Evolutionary conservation across 2,113 vertebrate species (phyloP), one percentile per base, ranked within the genome.

Genomic region (Dicentrarchus labrax): DNA sequence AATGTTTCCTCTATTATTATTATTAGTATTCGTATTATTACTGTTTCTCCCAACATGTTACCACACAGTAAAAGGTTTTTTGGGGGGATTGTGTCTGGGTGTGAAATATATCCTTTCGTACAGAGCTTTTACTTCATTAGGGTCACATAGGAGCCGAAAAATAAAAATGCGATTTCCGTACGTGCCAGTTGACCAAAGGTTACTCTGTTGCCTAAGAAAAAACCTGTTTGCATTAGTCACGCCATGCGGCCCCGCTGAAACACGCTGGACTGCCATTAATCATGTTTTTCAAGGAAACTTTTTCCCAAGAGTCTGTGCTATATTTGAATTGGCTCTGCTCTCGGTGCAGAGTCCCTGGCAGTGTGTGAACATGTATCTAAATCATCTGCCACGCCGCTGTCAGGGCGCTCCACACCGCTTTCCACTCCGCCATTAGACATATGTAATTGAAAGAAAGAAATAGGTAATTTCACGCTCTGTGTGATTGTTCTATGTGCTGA

Each of bases 251-350:
- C 75, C 61, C 50, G 66, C 78, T 86, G 82, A 87, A 92, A 88
- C 86, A 77, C 41, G 80, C 83, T 38, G 83, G 83, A 67, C 78
- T 21, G 85, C 82, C 87, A 90, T 90, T 88, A 91, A 93, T 92
- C 91, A 90, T 81, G 86, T 81, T 90, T 92, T 89, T 91, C 89
- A 84, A 87, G 86, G 89, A 93, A 92, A 89, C 80, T 78, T 92
- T 85, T 83, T 84, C 91, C 91, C 89, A 71, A 68, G 86, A 92
- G 87, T 77, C 85, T 71, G 90, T 86, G 93, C 90, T 92, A 94
- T 94, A 92, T 94, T 95, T 94, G 87, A 90, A 88, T 91, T 94
- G 92, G 93, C 92, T 85, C 64, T 62, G 36, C 75, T 86, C 80
- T 79, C 39, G 47, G 85, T 61, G 80, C 83, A 78, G 82, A 89